A percentile compares a stretch with the other conserved stretches of the same genome.
These are phyloP conservation scores for Myxocyprinus asiaticus DNA, from an alignment of 2,113 vertebrate genomes.

Conservation along the genomic window DNA sequence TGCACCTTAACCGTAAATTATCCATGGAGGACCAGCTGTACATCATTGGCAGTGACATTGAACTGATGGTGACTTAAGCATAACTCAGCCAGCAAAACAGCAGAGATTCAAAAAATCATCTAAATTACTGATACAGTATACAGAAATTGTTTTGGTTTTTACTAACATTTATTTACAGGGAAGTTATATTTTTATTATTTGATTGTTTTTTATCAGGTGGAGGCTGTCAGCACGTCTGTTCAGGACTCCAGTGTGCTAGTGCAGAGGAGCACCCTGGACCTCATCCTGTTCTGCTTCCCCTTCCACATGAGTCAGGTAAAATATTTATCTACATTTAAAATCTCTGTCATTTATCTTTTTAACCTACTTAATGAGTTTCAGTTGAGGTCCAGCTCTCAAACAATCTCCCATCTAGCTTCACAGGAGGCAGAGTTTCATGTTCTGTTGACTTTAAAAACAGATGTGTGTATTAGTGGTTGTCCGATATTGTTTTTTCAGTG, in stretches of 20 bases:
- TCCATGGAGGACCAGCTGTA: constrained; percentile 99
- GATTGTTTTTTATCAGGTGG: constrained; percentile 80
- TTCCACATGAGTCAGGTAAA: constrained; percentile 98
- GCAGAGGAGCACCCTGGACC: constrained; percentile 95
- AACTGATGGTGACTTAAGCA: constrained; percentile 85
- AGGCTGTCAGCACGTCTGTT: constrained; percentile 96
- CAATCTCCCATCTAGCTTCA: neutral
- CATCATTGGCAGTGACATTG: constrained; percentile 96
- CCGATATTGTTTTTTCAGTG: no score
- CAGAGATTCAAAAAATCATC: no score
- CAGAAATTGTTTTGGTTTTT: no score
- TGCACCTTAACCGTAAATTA: constrained; percentile 95
- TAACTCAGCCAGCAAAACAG: no score
- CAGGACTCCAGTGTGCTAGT: constrained; percentile 98
- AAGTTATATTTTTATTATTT: neutral
- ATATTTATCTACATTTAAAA: neutral
- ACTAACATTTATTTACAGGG: neutral
- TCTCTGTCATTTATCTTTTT: neutral
- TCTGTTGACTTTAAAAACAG: neutral
- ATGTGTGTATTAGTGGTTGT: neutral
- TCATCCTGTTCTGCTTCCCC: constrained; percentile 98
- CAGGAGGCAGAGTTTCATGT: neutral
- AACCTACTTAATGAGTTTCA: neutral
- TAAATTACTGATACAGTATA: no score
- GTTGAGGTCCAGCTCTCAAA: no score